These are phyloP conservation scores for Vulpes lagopus DNA, from an alignment of 2,113 vertebrate genomes.

Conservation along the genomic window DNA sequence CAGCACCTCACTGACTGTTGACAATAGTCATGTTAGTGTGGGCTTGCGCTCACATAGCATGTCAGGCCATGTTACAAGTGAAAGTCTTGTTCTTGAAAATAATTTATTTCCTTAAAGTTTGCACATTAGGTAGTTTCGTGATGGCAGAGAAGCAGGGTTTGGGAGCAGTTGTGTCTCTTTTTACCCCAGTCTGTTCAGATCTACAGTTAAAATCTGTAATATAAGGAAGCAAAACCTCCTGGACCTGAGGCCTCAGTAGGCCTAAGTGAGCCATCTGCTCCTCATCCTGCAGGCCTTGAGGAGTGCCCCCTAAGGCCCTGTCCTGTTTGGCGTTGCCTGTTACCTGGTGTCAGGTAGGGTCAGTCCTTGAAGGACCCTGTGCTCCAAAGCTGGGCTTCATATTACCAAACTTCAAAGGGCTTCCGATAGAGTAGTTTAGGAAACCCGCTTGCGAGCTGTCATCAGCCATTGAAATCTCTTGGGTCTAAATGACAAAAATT, in stretches of 20 bases:
- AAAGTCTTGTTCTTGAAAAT: conserved; percentile 39
- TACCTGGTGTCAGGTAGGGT: neutral
- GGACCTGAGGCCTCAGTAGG: neutral
- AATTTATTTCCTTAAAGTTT: conserved; percentile 8
- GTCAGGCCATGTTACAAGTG: conserved; percentile 49
- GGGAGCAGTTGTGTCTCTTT: neutral
- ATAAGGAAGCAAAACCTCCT: neutral
- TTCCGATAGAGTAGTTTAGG: neutral
- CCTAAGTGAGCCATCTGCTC: neutral
- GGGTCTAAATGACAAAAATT: conserved; percentile 20
- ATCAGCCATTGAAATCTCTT: conserved; percentile 26
- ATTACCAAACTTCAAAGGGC: conserved; percentile 11
- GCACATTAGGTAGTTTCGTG: neutral
- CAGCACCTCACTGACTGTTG: conserved; percentile 66
- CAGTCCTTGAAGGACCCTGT: neutral
- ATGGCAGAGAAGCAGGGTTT: conserved; percentile 26
- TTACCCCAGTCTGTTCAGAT: neutral
- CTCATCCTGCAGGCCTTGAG: neutral
- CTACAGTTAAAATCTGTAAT: conserved; percentile 38
- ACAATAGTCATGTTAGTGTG: conserved; percentile 51
- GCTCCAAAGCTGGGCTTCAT: neutral
- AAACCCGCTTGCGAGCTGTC: neutral
- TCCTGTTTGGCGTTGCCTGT: neutral
- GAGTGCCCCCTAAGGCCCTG: neutral
- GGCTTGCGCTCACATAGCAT: conserved; percentile 56